Base-by-base conservation (phyloP, 2,797 vertebrate genomes). In the Alosa sapidissima region DNA sequence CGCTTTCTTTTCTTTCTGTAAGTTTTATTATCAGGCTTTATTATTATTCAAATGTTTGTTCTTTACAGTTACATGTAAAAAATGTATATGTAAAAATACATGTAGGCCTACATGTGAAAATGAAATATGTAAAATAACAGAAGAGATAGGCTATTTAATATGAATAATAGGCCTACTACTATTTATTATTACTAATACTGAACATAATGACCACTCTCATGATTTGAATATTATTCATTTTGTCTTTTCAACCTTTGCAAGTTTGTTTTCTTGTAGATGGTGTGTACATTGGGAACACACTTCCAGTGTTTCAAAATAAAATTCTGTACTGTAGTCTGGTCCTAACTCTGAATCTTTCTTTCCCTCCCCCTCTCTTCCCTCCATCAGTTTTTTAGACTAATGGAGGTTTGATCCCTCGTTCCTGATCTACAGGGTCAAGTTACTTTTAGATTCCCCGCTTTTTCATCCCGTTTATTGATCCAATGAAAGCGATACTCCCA, bases 231-330 rank as follows among this genome's bases (percentile, higher is more conserved):
- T 84, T 51, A 75, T 84, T 9, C 55, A 48, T 75, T 84, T 75
- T 75, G 68, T 75, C 68, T 75, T 68, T 84, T 75, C 47, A 84
- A 14, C 41, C 68, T 81, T 51, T 75, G 54, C 72, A 75, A 52
- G 68, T 84, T 84, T 78, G 49, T 84, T 24, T 81, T 45, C 68
- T n/a, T 84, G 83, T 84, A 81, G 83, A 78, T 81, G 65, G 68
- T 84, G 83, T 84, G 72, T 78, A 19, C 51, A 55, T 41, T 84
- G 83, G 83, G 54, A 78, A 84, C 51, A 68, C 68, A 36, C 75
- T 84, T 81, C 33, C 83, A 68, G 72, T 72, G 52, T 75, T 84
- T 84, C 36, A 54, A n/a, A 78, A 81, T 78, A 84, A 84, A 84
- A 28, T 21, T 55, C 65, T 72, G 33, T 72, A 72, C 65, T 72